Percentiles rank a stretch among this genome's conserved stretches.
Conservation (phyloP, 2,113 vertebrate species). For the Rhabdornis inornatus region DNA sequence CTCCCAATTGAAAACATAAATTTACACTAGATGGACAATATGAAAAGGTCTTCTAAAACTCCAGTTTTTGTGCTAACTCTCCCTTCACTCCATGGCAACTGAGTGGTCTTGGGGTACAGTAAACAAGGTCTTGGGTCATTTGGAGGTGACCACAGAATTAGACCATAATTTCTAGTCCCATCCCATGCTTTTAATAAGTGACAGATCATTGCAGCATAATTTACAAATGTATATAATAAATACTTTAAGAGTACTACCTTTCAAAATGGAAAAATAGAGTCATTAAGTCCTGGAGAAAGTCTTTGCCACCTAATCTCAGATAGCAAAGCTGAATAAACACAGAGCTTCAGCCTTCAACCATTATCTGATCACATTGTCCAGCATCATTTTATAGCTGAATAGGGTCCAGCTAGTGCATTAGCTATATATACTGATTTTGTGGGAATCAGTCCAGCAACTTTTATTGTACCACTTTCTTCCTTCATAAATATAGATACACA, state of each 20-base stretch:
- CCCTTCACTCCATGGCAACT: background rate
- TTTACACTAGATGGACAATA: background rate
- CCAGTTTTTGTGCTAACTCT: background rate
- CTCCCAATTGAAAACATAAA: background rate
- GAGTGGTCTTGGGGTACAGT: background rate
- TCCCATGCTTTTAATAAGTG: background rate
- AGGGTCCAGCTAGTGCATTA: constrained; percentile 48
- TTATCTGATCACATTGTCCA: constrained; percentile 33
- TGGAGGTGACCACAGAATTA: background rate
- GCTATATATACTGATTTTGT: background rate
- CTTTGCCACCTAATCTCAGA: constrained; percentile 30
- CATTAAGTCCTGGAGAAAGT: constrained; percentile 19
- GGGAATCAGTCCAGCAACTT: constrained; percentile 23
- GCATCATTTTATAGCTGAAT: constrained; percentile 43
- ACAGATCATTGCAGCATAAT: background rate
- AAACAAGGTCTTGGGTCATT: background rate
- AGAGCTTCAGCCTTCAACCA: background rate
- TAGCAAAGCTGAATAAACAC: constrained; percentile 45
- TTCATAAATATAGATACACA: background rate
- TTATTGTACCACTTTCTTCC: background rate
- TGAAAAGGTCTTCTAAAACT: background rate
- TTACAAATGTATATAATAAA: constrained; percentile 5
- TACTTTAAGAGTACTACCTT: constrained; percentile 1
- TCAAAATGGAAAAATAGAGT: background rate
- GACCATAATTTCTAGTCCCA: background rate